phyloP scores from a whole-genome alignment of 2,797 vertebrate species.

The Synanceia verrucosa region DNA sequence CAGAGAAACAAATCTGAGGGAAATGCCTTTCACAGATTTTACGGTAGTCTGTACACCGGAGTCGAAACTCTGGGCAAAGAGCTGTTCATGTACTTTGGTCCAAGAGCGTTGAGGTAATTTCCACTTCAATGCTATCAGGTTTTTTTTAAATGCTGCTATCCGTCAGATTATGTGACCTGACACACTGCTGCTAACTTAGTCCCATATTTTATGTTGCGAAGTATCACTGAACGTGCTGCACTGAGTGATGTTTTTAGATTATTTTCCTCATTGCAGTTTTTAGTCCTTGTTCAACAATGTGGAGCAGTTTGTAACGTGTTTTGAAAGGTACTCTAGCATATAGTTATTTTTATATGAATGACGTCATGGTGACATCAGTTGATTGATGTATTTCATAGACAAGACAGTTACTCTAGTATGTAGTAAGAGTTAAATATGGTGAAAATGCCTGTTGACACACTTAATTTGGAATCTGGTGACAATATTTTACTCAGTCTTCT shows the following conservation, averaged over 20 bases:
- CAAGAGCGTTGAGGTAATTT: constrained; percentile 83
- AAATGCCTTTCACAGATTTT: constrained; percentile 43
- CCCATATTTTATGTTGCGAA: background rate
- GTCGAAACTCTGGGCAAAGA: constrained; percentile 93
- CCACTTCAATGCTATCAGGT: background rate
- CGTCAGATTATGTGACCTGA: background rate
- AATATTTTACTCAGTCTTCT: background rate
- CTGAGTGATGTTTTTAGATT: background rate
- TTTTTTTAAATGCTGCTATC: background rate
- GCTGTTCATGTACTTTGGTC: constrained; percentile 92
- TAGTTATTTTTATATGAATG: too few species aligned
- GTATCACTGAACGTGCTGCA: background rate
- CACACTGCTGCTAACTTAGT: background rate
- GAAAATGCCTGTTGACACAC: too few species aligned
- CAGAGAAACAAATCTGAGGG: constrained; percentile 47
- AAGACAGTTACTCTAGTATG: too few species aligned
- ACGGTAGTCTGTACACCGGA: constrained; percentile 80
- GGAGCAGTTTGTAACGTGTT: background rate
- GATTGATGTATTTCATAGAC: too few species aligned
- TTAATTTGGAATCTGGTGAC: background rate
- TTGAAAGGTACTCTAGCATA: too few species aligned
- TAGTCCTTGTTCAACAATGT: background rate
- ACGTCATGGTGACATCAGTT: too few species aligned
- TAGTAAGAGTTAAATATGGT: too few species aligned
- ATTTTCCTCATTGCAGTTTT: background rate